Percentiles rank a stretch among this genome's conserved stretches.
Conservation (phyloP, 1,140 invertebrate genomes). For the Thaumetopoea pityocampa region DNA sequence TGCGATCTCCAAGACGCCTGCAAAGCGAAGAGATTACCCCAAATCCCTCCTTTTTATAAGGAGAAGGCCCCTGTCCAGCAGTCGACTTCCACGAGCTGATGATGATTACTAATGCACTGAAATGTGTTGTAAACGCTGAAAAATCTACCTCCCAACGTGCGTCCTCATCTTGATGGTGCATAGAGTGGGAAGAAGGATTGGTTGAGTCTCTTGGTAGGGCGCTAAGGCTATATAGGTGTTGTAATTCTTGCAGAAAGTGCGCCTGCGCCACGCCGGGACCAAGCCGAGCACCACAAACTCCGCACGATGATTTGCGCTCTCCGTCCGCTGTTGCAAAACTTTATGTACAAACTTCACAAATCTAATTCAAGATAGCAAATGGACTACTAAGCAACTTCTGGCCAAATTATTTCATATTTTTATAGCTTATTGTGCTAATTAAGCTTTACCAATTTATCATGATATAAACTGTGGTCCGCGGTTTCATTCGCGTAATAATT, state of each 20-base stretch:
- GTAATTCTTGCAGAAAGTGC: slow-evolving; percentile 82
- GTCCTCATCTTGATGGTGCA: slow-evolving; percentile 76
- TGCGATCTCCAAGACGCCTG: too few species aligned
- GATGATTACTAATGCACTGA: neutral
- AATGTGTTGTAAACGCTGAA: neutral
- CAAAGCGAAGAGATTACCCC: too few species aligned
- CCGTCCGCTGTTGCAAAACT: slow-evolving; percentile 43
- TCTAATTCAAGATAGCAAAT: neutral
- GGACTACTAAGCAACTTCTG: neutral
- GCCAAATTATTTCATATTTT: too few species aligned
- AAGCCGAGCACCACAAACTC: slow-evolving; percentile 82
- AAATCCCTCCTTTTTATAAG: too few species aligned
- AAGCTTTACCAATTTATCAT: too few species aligned
- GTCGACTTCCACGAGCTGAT: too few species aligned
- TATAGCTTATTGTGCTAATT: too few species aligned
- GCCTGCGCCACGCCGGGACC: slow-evolving; percentile 80
- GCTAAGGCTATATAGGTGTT: slow-evolving; percentile 79
- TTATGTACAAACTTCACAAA: neutral
- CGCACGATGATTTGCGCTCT: slow-evolving; percentile 76
- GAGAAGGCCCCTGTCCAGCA: too few species aligned
- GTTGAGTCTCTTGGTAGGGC: slow-evolving; percentile 63
- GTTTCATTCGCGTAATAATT: too few species aligned
- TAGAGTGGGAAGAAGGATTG: slow-evolving; percentile 46
- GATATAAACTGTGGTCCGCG: too few species aligned
- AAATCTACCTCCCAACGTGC: slow-evolving; percentile 78